Evolutionary conservation across 2,888 invertebrate species (phyloP).

Genomic region (Nomada lathburiana): DNA sequence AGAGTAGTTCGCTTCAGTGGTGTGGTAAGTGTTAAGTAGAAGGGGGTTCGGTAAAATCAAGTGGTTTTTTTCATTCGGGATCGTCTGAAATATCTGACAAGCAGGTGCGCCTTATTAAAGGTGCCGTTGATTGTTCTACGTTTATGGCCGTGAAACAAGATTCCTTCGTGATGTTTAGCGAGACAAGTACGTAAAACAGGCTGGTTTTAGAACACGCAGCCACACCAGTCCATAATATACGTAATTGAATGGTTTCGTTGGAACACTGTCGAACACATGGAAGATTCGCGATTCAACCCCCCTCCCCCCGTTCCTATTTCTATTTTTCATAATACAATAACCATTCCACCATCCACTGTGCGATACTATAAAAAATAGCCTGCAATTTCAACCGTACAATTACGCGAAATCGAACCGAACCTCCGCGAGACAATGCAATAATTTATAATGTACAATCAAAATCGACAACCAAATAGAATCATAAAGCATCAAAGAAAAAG

Average conservation of each 20-base stretch:
- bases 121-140: constrained; percentile 29
- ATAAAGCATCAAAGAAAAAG: not conserved
- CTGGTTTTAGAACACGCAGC: constrained; percentile 15
- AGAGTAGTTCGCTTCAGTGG: too few species aligned
- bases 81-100: constrained; percentile 46
- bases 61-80: not conserved
- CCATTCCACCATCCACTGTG: too few species aligned
- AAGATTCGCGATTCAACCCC: not conserved
- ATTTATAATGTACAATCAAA: too few species aligned
- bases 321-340: too few species aligned
- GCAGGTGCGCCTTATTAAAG: constrained; percentile 55
- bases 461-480: not conserved
- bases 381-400: too few species aligned
- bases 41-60: not conserved
- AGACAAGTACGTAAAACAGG: constrained; percentile 50
- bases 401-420: too few species aligned
- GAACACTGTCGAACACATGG: not conserved
- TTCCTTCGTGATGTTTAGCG: constrained; percentile 60
- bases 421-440: too few species aligned
- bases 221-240: constrained; percentile 15
- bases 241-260: constrained; percentile 9
- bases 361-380: too few species aligned
- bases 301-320: too few species aligned
- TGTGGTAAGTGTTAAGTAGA: not conserved
- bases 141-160: constrained; percentile 61